Conservation (phyloP, 2,113 vertebrate genomes). For the Hirundichthys speculiger region DNA sequence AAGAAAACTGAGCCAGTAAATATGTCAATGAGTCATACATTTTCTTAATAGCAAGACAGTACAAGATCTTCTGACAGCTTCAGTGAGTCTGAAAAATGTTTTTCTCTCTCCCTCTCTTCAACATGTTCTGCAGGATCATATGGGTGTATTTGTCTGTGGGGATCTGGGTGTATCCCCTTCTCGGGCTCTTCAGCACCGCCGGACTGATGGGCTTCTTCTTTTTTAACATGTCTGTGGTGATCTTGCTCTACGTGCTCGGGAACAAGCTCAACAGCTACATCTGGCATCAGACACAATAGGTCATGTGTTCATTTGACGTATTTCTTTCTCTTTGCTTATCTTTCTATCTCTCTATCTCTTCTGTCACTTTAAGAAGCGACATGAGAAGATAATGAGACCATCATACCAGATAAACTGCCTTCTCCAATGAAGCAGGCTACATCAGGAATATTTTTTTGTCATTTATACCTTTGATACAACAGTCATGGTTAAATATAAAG, state of each 20-base stretch:
- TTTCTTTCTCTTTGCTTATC: background rate
- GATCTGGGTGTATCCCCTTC: conserved; percentile 81
- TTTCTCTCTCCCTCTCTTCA: background rate
- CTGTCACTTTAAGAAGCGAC: conserved; percentile 38
- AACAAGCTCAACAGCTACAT: conserved; percentile 64
- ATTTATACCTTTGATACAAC: background rate
- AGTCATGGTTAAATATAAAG: background rate
- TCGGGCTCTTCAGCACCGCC: conserved; percentile 65
- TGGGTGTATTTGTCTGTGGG: conserved; percentile 77
- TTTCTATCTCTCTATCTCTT: background rate
- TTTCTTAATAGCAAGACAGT: conserved; percentile 1
- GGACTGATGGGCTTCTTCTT: conserved; percentile 74
- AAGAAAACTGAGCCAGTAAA: background rate
- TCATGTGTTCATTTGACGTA: background rate
- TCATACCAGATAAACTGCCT: background rate
- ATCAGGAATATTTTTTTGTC: background rate
- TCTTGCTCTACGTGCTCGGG: conserved; percentile 68
- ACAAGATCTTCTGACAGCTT: background rate
- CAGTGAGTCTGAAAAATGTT: conserved; percentile 4
- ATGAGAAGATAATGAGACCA: conserved; percentile 15
- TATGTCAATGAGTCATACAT: conserved; percentile 9
- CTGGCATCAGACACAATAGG: conserved; percentile 62
- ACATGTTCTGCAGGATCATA: conserved; percentile 68
- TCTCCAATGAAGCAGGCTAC: background rate
- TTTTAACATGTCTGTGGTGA: conserved; percentile 74